Evolutionary conservation across 2,797 vertebrate genomes (phyloP), one percentile per base, ranked within the genome.

Genomic region (Leontopithecus rosalia): DNA sequence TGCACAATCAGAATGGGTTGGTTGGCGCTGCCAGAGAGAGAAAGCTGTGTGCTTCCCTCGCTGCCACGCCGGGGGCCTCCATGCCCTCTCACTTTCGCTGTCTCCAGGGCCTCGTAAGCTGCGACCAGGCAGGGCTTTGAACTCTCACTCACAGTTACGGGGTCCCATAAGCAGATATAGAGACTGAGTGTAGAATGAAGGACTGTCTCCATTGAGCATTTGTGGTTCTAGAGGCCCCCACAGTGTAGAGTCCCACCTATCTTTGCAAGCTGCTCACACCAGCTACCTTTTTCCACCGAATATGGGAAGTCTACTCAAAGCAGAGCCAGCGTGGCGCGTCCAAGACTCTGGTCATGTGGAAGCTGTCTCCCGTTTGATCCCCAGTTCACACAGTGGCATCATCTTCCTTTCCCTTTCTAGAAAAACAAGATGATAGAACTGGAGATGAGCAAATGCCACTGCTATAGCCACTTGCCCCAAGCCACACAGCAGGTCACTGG

Each of bases 1-100:
- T 7, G 2, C 24, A 5, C 36, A 26, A 22, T 24, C n/a, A 28
- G 2, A 20, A 39, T 13, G 15, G n/a, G 11, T 5, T 1, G 9
- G 36, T 8, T 10, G 17, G 6, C 0, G 3, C 17, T 28, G 26
- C 81, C 46, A 11, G 30, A 0, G 3, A 79, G 11, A 4, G 17
- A 77, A 12, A 3, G 26, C 36, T 33, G 5, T 5, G 7, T 50
- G 13, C 36, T n/a, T 5, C 36, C 11, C 36, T 86, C 50, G 0
- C 9, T 52, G 28, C 28, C 24, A 11, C 0, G 7, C 12, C 52
- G 48, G 83, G 22, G 17, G 14, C 76, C 41, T 64, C 3, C 1
- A 15, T 13, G 0, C 30, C 20, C 41, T n/a, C 5, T 43, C 67
- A 19, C 4, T 33, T 22, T 41, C 36, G 13, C 41, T 33, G 46